Conservation (phyloP, 2,797 vertebrate species). For the Cossypha niveicapilla region DNA sequence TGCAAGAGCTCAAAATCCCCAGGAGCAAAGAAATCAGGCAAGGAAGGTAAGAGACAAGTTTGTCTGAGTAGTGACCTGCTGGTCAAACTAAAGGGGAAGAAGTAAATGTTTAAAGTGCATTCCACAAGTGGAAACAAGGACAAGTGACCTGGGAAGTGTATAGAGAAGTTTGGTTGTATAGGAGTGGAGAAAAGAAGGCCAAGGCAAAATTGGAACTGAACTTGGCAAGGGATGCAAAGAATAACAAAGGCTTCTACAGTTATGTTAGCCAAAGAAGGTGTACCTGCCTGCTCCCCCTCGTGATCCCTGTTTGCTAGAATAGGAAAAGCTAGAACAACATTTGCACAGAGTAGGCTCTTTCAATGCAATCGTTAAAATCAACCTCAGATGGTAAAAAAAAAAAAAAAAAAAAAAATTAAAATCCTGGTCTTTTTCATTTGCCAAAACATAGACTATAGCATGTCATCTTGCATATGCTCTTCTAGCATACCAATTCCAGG, state of each 20-base stretch:
- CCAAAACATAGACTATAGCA: not conserved
- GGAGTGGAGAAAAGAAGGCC: not conserved
- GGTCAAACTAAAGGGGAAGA: not conserved
- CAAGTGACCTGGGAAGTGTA: not conserved
- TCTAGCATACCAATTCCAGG: not conserved
- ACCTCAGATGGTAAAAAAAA: not conserved
- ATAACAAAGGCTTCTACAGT: not conserved
- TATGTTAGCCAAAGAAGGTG: not conserved
- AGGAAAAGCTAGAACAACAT: not conserved
- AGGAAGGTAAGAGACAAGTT: not conserved
- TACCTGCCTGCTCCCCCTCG: accelerated
- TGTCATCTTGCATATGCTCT: not conserved
- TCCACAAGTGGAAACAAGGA: not conserved
- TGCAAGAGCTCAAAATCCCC: not conserved
- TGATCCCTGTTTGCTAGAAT: not conserved
- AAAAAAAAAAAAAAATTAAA: too few relatives aligned
- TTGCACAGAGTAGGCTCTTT: not conserved
- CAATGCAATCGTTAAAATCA: not conserved
- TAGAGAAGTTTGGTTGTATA: not conserved
- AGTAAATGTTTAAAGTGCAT: not conserved
- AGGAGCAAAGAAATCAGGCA: not conserved
- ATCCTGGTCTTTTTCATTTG: not conserved
- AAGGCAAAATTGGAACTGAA: not conserved
- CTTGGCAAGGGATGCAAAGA: not conserved
- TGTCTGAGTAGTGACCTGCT: not conserved